phyloP scores from a whole-genome alignment of 2,113 vertebrate species.

The Corythaeola cristata region DNA sequence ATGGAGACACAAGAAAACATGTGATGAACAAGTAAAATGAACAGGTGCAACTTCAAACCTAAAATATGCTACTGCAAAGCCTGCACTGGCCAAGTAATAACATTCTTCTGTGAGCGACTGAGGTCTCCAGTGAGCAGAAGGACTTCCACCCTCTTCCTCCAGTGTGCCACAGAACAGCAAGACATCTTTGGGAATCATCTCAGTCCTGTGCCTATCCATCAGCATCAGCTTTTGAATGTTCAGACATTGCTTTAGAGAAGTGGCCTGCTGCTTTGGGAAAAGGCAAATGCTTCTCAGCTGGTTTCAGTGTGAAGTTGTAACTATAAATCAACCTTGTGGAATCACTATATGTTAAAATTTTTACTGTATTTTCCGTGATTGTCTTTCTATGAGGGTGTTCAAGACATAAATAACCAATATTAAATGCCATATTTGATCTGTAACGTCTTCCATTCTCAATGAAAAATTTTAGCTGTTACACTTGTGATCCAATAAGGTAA shows the following conservation, averaged over 20 bases:
- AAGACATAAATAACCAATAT: neutral
- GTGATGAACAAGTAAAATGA: neutral
- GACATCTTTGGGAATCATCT: neutral
- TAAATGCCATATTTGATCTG: neutral
- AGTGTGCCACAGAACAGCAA: neutral
- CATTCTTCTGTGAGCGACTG: fast-evolving
- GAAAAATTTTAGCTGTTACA: neutral
- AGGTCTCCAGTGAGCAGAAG: neutral
- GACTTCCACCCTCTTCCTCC: neutral
- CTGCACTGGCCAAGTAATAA: neutral
- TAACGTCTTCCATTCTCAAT: neutral
- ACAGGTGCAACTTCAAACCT: neutral
- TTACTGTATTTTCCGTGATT: neutral
- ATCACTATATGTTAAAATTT: neutral
- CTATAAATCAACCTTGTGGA: neutral
- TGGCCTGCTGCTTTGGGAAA: neutral
- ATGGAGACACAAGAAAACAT: neutral
- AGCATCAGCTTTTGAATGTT: neutral
- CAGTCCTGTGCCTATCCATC: neutral
- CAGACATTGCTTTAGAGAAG: neutral
- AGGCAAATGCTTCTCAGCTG: neutral
- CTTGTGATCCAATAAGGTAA: neutral
- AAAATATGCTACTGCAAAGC: neutral
- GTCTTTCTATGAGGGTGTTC: neutral
- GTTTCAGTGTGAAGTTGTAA: neutral